Evolutionary conservation across 2,113 vertebrate species (phyloP), one percentile per base, ranked within the genome.

Genomic region (Cricetomys ansorgei): DNA sequence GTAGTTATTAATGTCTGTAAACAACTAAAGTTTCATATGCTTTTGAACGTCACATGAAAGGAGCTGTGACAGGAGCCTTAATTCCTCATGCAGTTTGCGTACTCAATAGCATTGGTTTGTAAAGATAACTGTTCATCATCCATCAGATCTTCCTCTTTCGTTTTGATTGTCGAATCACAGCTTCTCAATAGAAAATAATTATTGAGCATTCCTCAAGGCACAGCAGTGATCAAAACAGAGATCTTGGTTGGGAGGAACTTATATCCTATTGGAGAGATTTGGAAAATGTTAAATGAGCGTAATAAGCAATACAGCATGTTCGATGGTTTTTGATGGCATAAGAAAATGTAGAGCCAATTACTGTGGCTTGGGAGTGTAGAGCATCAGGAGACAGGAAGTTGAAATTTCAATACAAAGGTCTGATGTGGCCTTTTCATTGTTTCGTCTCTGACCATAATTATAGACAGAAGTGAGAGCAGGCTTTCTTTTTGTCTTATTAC

Each of bases 41-140:
- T 48, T 92, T 97, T 89, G 48, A 86, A 62, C 13, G 80, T 96
- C 50, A n/a, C 48, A 43, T 3, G 53, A 13, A 89, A 27, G 45
- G 10, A 57, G 48, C 8, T 5, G 1, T 69, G 53, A 29, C 48
- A 50, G 29, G n/a, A 69, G 7, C n/a, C 43, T 17, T 90, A 69
- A 19, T 34, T 95, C 50, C 55, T 12, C 43, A 81, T 70, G 16
- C 1, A 62, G 27, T 1, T 45, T 92, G 84, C 73, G 48, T 43
- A 19, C 16, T 29, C 15, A 29, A 27, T 23, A 37, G 27, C 37
- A 65, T 40, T 48, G 43, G 7, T 85, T 79, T 85, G 4, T 85
- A 21, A 85, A 48, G 29, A 13, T 62, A 4, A 34, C 70, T 89
- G 17, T 31, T 83, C 45, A 19, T 65, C 43, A 53, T 67, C 62